These are phyloP conservation scores for Plutella xylostella DNA, from an alignment of 2,888 invertebrate species.

Conservation along the genomic window DNA sequence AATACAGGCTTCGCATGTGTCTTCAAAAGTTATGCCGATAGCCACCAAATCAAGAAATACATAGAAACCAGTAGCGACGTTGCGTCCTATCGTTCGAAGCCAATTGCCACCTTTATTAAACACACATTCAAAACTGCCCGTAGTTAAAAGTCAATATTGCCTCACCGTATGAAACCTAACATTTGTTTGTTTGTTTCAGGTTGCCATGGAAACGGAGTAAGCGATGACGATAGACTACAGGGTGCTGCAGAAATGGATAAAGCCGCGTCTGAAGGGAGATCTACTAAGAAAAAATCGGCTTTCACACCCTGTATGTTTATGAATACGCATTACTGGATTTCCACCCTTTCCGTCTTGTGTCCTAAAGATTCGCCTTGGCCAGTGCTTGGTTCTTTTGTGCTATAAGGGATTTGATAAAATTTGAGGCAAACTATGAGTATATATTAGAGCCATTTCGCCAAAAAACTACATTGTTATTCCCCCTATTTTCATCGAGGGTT, in stretches of 20 bases:
- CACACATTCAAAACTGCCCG: no score
- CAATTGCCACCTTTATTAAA: no score
- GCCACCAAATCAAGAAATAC: no score
- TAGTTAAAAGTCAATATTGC: no score
- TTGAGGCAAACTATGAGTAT: no score
- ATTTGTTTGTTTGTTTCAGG: slow-evolving; percentile 33
- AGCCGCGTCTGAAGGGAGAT: neutral
- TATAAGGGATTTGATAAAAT: slow-evolving; percentile 2
- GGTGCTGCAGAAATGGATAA: slow-evolving; percentile 14
- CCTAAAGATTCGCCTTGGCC: slow-evolving; percentile 51
- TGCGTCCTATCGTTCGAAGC: no score
- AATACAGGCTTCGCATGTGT: no score
- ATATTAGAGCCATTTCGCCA: no score
- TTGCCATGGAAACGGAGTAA: slow-evolving; percentile 66
- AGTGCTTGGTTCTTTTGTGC: slow-evolving; percentile 38
- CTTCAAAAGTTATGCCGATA: no score
- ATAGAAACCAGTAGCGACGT: no score
- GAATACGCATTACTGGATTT: slow-evolving; percentile 11
- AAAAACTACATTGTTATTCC: no score
- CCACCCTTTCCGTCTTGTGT: slow-evolving; percentile 24
- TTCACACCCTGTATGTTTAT: slow-evolving; percentile 1
- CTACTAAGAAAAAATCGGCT: neutral
- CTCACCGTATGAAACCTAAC: neutral
- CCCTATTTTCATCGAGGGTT: no score
- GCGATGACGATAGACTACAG: slow-evolving; percentile 29